phyloP scores from a whole-genome alignment of 2,888 invertebrate genomes.

The Pristionchus fissidentatus region DNA sequence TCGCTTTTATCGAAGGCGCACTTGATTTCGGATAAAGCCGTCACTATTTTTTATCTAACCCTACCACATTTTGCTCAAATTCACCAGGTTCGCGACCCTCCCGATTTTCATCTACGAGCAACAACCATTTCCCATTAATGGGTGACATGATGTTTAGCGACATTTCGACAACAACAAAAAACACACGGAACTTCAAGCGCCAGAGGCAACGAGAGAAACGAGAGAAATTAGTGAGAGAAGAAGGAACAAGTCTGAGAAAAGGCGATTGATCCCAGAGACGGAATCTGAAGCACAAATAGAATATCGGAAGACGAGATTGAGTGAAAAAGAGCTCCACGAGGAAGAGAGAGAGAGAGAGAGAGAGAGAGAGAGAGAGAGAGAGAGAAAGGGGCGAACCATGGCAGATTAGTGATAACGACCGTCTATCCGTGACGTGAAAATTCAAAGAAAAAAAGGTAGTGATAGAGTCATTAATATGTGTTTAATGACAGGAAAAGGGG shows the following conservation, averaged over 20 bases:
- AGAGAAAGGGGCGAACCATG: not conserved
- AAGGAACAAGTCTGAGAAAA: conserved; percentile 25
- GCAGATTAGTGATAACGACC: not conserved
- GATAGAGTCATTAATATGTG: not conserved
- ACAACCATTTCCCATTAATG: no score
- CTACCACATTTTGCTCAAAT: no score
- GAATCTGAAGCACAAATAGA: conserved; percentile 37
- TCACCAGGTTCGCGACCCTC: no score
- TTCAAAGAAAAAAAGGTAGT: not conserved
- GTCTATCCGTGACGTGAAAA: conserved; percentile 5
- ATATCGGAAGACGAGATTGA: not conserved
- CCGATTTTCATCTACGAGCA: no score
- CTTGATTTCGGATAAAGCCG: no score
- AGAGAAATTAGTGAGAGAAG: not conserved
- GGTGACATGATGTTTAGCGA: conserved; percentile 20
- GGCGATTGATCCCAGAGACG: conserved; percentile 27
- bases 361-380: not conserved
- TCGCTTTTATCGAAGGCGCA: no score
- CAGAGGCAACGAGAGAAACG: not conserved
- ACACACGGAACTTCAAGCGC: conserved; percentile 23
- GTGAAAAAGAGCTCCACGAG: not conserved
- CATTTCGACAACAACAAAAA: no score
- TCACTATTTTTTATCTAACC: no score
- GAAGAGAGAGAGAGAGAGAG: not conserved
- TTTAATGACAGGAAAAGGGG: not conserved